Evolutionary conservation across 2,797 vertebrate species (phyloP).

Genomic region (Helicolenus hilgendorfi): DNA sequence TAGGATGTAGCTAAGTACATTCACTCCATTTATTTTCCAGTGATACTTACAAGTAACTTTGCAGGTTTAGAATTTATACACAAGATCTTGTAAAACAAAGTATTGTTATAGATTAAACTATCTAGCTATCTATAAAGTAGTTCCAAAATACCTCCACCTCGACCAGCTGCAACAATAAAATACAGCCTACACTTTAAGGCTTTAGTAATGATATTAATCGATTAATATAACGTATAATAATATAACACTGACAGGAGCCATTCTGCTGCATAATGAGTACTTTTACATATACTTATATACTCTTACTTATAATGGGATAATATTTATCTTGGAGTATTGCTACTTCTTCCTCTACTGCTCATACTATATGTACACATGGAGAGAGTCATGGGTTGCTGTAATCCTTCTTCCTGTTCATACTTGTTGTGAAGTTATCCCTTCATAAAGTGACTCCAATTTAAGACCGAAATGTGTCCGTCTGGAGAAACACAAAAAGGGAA

Average conservation of each 20-base stretch:
- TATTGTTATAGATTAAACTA: not conserved
- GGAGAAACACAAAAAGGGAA: not conserved
- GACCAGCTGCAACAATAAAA: not conserved
- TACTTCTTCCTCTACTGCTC: not conserved
- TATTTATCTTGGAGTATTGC: not conserved
- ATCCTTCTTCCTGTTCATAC: too few species aligned
- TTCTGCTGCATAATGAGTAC: not conserved
- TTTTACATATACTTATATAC: not conserved
- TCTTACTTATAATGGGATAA: not conserved
- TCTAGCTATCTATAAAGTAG: not conserved
- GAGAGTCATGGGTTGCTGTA: not conserved
- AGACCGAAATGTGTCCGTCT: not conserved
- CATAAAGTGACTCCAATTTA: too few species aligned
- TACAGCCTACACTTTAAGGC: not conserved
- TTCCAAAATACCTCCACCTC: not conserved
- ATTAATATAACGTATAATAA: not conserved
- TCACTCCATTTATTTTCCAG: not conserved
- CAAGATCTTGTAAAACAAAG: not conserved
- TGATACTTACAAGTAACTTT: not conserved
- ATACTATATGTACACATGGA: not conserved
- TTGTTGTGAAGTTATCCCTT: not conserved
- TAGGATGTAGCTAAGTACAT: not conserved
- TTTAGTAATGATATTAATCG: not conserved
- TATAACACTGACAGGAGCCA: not conserved
- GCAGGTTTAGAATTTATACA: not conserved